Base-by-base conservation (phyloP, 2,888 invertebrate species). In the Heliconius ethilla region DNA sequence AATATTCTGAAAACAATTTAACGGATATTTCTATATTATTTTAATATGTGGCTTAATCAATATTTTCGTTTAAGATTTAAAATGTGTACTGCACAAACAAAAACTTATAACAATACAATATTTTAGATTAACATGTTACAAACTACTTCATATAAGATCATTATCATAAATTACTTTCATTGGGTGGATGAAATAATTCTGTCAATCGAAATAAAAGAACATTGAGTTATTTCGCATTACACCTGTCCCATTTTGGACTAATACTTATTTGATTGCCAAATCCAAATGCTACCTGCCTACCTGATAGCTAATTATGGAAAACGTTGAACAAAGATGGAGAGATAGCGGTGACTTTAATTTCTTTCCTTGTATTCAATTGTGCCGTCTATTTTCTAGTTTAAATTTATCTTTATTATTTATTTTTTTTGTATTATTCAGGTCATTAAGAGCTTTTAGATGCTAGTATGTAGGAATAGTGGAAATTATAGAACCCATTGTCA, bases 201-300 rank as follows among this genome's bases (percentile, higher is more conserved):
- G 82, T 82, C 82, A 82, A 81, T 80, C 76, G 78, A 82, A 84
- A 85, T 83, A 82, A 82, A 83, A 83, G 82, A 82, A 82, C 85
- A 86, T 85, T 87, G 86, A 88, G 85, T 88, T 87, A 88, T 88
- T 89, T 86, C 80, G 86, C 86, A 86, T 84, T 84, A 78, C 83
- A 92, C 92, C 93, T 93, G 92, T 84, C 90, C 85, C 86, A 88
- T 89, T 69, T 89, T 86, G 83, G 84, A 82, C 88, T 93, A 92
- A 93, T 93, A 92, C 91, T 91, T 91, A 92, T 92, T 92, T 93
- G 93, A 93, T 93, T 93, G 93, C 92, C 90, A 92, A 93, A 91
- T 89, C 86, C 87, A 84, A 84, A 82, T 83, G 83, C 84, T 83
- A 82, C 78, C 69, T 80, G 69, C 80, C 79, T 82, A 78, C 79